Conservation (phyloP, 2,797 vertebrate genomes). For the Thripadectes ignobilis region DNA sequence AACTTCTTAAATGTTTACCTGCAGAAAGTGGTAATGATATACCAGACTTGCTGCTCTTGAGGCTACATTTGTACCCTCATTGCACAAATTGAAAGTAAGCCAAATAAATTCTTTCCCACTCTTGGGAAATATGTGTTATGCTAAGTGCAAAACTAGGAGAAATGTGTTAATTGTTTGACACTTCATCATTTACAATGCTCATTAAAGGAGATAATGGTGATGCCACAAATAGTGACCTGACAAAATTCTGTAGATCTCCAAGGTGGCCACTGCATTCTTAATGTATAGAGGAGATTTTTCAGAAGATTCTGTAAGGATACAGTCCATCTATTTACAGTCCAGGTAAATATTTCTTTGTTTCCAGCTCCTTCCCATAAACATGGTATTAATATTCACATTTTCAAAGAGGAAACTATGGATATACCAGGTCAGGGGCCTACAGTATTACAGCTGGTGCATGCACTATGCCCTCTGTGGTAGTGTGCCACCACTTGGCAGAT, state of each 20-base stretch:
- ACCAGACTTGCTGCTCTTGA: not conserved
- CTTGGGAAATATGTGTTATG: constrained; percentile 46
- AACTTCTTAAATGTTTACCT: not conserved
- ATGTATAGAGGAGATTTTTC: not conserved
- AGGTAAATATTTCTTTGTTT: not conserved
- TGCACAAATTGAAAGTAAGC: constrained; percentile 32
- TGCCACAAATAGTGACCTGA: constrained; percentile 4
- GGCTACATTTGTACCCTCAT: not conserved
- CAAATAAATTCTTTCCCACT: constrained; percentile 30
- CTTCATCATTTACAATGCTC: constrained; percentile 26
- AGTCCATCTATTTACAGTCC: not conserved
- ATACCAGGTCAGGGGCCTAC: not conserved
- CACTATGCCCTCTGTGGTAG: not conserved
- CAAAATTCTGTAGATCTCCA: not conserved
- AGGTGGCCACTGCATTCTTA: not conserved
- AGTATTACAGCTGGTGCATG: not conserved
- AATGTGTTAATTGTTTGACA: constrained; percentile 68
- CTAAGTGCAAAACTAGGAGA: constrained; percentile 28
- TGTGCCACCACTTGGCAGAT: not conserved
- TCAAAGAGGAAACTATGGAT: not conserved
- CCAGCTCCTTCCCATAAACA: not conserved
- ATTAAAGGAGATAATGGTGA: constrained; percentile 49
- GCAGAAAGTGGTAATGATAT: not conserved
- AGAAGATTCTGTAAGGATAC: not conserved
- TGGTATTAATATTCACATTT: not conserved